phyloP scores from a whole-genome alignment of 2,888 invertebrate species.

The Caenorhabditis drosophilae region DNA sequence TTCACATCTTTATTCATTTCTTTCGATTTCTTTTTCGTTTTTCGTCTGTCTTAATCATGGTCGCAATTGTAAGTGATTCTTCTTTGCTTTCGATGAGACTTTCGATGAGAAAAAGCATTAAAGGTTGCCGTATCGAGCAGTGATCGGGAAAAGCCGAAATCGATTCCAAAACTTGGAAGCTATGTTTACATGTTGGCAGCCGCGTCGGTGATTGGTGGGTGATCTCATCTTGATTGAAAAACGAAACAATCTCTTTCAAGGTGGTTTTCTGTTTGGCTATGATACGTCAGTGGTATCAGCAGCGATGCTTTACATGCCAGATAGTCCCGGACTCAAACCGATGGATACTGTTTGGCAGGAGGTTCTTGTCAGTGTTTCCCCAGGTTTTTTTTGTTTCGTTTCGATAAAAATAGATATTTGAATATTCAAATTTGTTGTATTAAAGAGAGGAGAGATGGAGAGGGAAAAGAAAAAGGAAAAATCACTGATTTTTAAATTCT shows the following conservation, averaged over 20 bases:
- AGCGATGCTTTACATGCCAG: constrained; percentile 62
- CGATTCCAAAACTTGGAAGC: constrained; percentile 44
- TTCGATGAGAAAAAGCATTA: not conserved
- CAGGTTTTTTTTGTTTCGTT: constrained; percentile 32
- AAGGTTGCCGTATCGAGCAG: constrained; percentile 33
- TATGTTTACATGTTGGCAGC: constrained; percentile 50
- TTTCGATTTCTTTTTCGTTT: not conserved
- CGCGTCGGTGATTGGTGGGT: constrained; percentile 28
- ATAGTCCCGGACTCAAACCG: constrained; percentile 48
- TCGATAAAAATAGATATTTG: not conserved
- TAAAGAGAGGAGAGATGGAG: too few relatives aligned
- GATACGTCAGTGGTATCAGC: constrained; percentile 74
- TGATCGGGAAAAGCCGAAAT: constrained; percentile 39
- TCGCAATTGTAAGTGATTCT: constrained; percentile 26
- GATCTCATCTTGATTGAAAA: not conserved
- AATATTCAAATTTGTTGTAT: constrained; percentile 1
- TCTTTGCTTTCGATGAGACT: not conserved
- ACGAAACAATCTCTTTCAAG: constrained; percentile 36
- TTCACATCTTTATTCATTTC: not conserved
- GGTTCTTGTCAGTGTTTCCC: constrained; percentile 60
- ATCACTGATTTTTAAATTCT: not conserved
- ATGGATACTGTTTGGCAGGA: constrained; percentile 61
- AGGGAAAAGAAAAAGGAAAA: too few relatives aligned
- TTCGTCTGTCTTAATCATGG: constrained; percentile 10
- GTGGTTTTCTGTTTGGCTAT: constrained; percentile 73